Base-by-base conservation (phyloP, 2,888 invertebrate species). In the Adineta ricciae region DNA sequence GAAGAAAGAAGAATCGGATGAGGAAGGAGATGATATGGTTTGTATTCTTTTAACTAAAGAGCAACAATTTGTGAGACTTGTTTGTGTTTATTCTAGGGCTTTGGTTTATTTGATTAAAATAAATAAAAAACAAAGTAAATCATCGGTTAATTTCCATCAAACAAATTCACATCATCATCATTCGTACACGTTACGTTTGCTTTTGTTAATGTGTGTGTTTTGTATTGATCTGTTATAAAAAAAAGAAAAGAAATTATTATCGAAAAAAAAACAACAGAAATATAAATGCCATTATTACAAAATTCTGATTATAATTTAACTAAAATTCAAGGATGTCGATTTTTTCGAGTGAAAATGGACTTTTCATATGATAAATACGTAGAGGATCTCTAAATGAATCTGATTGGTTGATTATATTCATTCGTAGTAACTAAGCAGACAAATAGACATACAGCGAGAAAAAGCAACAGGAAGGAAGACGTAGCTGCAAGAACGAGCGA, bases 201-300 rank as follows among this genome's bases (percentile, higher is more conserved):
- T 64, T 64, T 64, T 64, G 64, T 64, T 64, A 32, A 64, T 64
- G 64, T 64, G 32, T 64, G 64, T 64, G 64, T 64, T 64, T 64
- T 64, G 64, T 64, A 32, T 64, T 64, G 64, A 64, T 64, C 64
- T 64, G 64, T 64, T 64, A 64, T 64, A 64, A 64, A 64, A 64
- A 64, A 64, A 64, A 46, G 46, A 46, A 64, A 1, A 4, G 3
- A 64, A 64, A 64, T 46, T 5, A 11, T 46, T 46, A 46, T 46
- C 11, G 7, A 64, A 64, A 64, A 46, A 46, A 5, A 46, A 46
- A n/a, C n/a, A 27, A 9, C 64, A 16, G 0, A 24, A 64, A 64
- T 11, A 46, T 46, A 46, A 46, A 46, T 11, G 32, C 32, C 64
- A 36, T 32, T 4, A 19, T 50, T 50, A 16, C 5, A 46, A 46